phyloP scores from a whole-genome alignment of 2,888 invertebrate genomes.

The Arrhopalites spinosus region DNA sequence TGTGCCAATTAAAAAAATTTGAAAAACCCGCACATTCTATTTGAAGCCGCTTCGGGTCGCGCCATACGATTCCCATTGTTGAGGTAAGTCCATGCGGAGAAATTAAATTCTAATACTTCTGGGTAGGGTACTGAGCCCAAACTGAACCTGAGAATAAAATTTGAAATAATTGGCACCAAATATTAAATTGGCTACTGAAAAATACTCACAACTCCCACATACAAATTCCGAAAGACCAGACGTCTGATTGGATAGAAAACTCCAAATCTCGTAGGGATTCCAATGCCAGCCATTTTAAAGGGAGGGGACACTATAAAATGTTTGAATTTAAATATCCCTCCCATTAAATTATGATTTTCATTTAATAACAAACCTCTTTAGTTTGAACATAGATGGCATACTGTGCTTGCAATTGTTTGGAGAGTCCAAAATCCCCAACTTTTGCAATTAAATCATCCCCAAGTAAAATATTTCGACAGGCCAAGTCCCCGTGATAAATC shows the following conservation, averaged over 20 bases:
- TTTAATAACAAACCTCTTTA: background rate
- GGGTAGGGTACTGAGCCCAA: slow-evolving; percentile 29
- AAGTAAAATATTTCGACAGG: slow-evolving; percentile 17
- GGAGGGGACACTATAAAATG: slow-evolving; percentile 30
- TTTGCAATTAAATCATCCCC: background rate
- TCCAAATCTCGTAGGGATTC: slow-evolving; percentile 35
- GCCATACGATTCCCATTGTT: slow-evolving; percentile 30
- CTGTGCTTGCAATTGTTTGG: background rate
- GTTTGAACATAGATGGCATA: slow-evolving; percentile 6
- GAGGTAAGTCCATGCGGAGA: slow-evolving; percentile 22
- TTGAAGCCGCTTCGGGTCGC: slow-evolving; percentile 1
- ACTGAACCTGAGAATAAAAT: too few relatives aligned
- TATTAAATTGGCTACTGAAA: too few relatives aligned
- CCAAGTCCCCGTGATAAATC: slow-evolving; percentile 28
- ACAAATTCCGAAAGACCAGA: slow-evolving; percentile 34
- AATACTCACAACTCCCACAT: slow-evolving; percentile 37
- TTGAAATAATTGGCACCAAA: too few relatives aligned
- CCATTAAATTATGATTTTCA: background rate
- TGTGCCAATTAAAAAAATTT: background rate
- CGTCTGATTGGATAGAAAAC: slow-evolving; percentile 34
- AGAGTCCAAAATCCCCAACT: slow-evolving; percentile 21
- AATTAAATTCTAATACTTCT: slow-evolving; percentile 31
- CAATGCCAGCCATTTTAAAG: slow-evolving; percentile 39
- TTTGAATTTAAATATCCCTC: background rate
- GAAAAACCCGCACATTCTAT: background rate